Evolutionary conservation across 2,113 vertebrate species (phyloP).

Genomic region (Centropus bengalensis): DNA sequence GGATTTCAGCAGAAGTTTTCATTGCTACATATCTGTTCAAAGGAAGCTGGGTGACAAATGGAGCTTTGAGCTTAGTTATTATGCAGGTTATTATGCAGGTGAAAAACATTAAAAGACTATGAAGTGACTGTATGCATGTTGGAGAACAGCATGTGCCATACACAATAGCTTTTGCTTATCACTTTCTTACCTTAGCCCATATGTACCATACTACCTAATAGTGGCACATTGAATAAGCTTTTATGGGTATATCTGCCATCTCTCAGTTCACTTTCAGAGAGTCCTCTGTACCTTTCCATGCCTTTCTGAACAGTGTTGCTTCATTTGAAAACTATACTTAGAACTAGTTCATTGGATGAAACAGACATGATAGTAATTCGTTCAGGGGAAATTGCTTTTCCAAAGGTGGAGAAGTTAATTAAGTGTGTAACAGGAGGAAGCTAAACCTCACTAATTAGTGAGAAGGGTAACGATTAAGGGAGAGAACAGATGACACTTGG

Average conservation of each 20-base stretch:
- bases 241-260: neutral
- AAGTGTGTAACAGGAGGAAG: slow-evolving; percentile 62
- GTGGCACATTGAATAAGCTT: neutral
- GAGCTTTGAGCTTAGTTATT: neutral
- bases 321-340: slow-evolving; percentile 17
- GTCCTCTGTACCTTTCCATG: neutral
- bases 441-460: slow-evolving; percentile 61
- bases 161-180: neutral
- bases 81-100: neutral
- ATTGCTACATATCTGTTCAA: neutral
- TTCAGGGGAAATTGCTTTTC: slow-evolving; percentile 66
- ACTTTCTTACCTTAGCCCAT: neutral
- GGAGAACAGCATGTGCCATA: neutral
- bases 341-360: slow-evolving; percentile 44
- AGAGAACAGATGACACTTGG: slow-evolving; percentile 62
- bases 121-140: neutral
- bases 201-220: neutral
- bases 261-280: neutral
- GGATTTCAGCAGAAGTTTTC: neutral
- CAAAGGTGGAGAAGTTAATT: slow-evolving; percentile 70
- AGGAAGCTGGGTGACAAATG: neutral
- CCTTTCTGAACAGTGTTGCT: neutral
- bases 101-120: neutral
- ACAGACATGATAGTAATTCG: slow-evolving; percentile 35
- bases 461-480: slow-evolving; percentile 62